These are phyloP conservation scores for Drosophila prosaltans DNA, from an alignment of 1,140 invertebrate species.

Conservation along the genomic window DNA sequence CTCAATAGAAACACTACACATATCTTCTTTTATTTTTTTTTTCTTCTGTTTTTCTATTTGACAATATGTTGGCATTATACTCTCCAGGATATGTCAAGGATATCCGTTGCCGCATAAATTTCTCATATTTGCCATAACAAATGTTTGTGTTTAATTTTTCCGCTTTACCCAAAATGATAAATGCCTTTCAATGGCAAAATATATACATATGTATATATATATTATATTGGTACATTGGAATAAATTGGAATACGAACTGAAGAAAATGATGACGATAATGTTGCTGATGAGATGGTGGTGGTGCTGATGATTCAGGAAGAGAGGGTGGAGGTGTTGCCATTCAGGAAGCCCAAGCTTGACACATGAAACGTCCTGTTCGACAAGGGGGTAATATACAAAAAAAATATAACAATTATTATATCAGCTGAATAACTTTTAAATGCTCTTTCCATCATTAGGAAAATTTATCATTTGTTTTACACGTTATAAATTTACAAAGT, in stretches of 20 bases:
- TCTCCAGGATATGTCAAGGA: conserved; percentile 72
- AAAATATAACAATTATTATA: conserved; percentile 1
- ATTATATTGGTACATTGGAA: conserved; percentile 26
- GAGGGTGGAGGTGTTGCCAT: conserved; percentile 47
- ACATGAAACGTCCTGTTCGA: conserved; percentile 66
- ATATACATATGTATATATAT: neutral
- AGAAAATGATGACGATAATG: conserved; percentile 13
- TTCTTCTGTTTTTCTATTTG: conserved; percentile 9
- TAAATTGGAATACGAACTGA: too few species aligned
- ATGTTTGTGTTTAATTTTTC: conserved; percentile 69
- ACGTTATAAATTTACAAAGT: too few species aligned
- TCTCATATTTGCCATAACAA: conserved; percentile 34
- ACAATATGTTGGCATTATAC: conserved; percentile 20
- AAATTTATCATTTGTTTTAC: too few species aligned
- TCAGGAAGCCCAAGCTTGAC: conserved; percentile 67
- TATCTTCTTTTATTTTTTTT: too few species aligned
- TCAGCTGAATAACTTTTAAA: conserved; percentile 20
- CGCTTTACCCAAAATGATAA: conserved; percentile 65
- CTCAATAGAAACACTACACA: conserved; percentile 9
- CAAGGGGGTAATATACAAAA: conserved; percentile 11
- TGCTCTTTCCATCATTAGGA: conserved; percentile 36
- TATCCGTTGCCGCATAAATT: conserved; percentile 69
- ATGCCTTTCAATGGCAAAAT: conserved; percentile 37
- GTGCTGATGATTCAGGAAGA: neutral
- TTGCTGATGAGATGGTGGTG: conserved; percentile 12